Evolutionary conservation across 1,140 invertebrate species (phyloP).

Genomic region (Euschistus heros): DNA sequence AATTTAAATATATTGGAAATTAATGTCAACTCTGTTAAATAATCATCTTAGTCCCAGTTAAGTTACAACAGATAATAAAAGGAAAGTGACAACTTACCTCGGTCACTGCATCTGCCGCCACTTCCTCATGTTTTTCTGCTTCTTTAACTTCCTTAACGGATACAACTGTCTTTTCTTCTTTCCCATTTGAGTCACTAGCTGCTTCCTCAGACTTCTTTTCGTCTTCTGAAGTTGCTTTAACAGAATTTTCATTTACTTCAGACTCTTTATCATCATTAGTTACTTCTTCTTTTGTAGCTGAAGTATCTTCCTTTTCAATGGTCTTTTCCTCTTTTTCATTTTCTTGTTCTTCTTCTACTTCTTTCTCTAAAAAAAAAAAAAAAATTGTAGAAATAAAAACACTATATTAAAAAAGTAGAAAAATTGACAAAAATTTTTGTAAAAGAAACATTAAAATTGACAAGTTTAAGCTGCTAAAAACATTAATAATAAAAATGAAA

Average conservation of each 20-base stretch:
- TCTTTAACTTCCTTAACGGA: background rate
- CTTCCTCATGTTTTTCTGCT: background rate
- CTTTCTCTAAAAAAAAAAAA: conserved; percentile 18
- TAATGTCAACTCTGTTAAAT: too few relatives aligned
- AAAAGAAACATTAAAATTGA: too few relatives aligned
- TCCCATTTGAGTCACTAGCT: background rate
- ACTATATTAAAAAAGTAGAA: background rate
- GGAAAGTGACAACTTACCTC: background rate
- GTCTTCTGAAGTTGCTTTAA: background rate
- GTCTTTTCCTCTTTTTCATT: conserved; percentile 2
- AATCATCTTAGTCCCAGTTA: too few relatives aligned
- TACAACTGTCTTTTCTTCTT: background rate
- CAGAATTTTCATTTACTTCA: background rate
- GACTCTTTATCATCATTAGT: background rate
- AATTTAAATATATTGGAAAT: too few relatives aligned
- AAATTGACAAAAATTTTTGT: background rate
- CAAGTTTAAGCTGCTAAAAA: too few relatives aligned
- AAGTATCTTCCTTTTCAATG: background rate
- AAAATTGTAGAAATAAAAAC: background rate
- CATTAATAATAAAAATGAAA: too few relatives aligned
- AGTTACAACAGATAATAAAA: background rate
- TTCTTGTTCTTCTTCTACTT: conserved; percentile 16
- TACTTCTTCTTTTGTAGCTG: background rate
- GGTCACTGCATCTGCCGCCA: background rate
- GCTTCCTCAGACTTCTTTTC: background rate